Evolutionary conservation across 2,888 invertebrate species (phyloP).

Genomic region (Clanis bilineata): DNA sequence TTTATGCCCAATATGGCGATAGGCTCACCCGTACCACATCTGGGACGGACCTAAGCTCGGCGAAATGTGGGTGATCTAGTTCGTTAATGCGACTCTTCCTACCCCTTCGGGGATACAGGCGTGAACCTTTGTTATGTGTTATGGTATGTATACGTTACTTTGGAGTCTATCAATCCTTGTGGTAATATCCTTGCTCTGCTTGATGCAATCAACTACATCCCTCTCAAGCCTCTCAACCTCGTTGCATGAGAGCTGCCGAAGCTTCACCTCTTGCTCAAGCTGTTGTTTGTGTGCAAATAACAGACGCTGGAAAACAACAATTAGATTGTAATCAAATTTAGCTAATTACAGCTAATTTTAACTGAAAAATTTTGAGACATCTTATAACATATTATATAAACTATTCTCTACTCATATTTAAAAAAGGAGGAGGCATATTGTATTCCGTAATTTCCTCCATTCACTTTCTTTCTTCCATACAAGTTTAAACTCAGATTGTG

Average conservation of each 20-base stretch:
- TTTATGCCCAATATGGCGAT: no score
- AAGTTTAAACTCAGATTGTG: no score
- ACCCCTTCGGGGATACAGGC: no score
- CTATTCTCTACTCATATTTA: neutral
- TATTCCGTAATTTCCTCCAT: no score
- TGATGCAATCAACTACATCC: conserved; percentile 68
- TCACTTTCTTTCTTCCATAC: no score
- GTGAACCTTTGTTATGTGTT: no score
- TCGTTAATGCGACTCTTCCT: no score
- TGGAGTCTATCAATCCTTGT: conserved; percentile 67
- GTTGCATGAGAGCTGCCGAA: conserved; percentile 71
- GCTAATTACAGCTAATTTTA: neutral
- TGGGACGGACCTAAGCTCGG: no score
- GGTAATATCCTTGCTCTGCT: conserved; percentile 69
- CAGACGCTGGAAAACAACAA: conserved; percentile 74
- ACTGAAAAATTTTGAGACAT: conserved; percentile 11
- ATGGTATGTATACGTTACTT: conserved; percentile 35
- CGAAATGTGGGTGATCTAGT: no score
- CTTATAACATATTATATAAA: no score
- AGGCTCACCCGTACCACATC: no score
- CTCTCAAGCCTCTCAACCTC: conserved; percentile 71
- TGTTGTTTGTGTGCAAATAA: conserved; percentile 87
- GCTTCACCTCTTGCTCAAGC: conserved; percentile 85
- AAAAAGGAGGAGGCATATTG: no score
- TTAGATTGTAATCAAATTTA: neutral